These are phyloP conservation scores for Pseudomyrmex cubaensis DNA, from an alignment of 1,140 invertebrate species.

Conservation along the genomic window DNA sequence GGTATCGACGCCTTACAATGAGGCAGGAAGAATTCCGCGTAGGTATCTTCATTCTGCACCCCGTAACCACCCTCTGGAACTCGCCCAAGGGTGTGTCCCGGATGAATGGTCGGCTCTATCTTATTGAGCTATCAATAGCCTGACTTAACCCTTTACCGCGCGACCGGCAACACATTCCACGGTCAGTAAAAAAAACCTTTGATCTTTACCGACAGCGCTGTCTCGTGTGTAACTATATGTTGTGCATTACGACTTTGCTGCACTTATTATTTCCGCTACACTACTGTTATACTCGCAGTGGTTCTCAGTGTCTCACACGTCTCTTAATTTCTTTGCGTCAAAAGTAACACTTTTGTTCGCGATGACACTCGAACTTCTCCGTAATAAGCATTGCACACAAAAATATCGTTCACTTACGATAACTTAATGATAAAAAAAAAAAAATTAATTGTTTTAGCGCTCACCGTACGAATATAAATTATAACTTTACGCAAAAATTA, in stretches of 20 bases:
- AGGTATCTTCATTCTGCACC: slow-evolving; percentile 51
- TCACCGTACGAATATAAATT: neutral
- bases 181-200: slow-evolving; percentile 79
- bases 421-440: too few relatives aligned
- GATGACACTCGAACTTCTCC: neutral
- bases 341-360: too few relatives aligned
- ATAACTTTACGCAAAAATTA: neutral
- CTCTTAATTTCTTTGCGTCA: neutral
- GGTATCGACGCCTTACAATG: slow-evolving; percentile 81
- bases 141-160: slow-evolving; percentile 79
- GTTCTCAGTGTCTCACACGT: slow-evolving; percentile 63
- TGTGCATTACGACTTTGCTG: slow-evolving; percentile 79
- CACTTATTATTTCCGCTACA: slow-evolving; percentile 82
- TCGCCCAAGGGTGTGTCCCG: slow-evolving; percentile 80
- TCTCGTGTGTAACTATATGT: slow-evolving; percentile 80
- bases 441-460: neutral
- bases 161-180: slow-evolving; percentile 72
- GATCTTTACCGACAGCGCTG: slow-evolving; percentile 82
- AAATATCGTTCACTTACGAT: too few relatives aligned
- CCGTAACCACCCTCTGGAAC: slow-evolving; percentile 66
- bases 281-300: slow-evolving; percentile 77
- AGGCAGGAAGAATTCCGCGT: slow-evolving; percentile 72
- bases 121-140: slow-evolving; percentile 84
- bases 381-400: too few relatives aligned
- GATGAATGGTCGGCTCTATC: slow-evolving; percentile 78